Conservation (phyloP, 2,113 vertebrate species). For the Microtus pennsylvanicus region DNA sequence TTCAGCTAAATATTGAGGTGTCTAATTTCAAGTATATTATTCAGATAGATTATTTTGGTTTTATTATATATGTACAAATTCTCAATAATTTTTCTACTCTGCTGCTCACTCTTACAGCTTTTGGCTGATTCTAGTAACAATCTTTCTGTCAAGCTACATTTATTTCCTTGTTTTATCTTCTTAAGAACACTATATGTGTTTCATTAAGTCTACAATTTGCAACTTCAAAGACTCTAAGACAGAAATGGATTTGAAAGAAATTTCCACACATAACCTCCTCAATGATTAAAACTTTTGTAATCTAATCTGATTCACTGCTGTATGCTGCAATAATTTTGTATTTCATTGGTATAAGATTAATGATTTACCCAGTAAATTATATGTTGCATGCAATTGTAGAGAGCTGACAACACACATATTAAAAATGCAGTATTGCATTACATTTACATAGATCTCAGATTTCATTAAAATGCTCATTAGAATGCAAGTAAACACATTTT, state of each 20-base stretch:
- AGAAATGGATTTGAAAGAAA: neutral
- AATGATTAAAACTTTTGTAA: neutral
- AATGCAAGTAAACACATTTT: neutral
- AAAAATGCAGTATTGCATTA: neutral
- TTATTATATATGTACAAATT: neutral
- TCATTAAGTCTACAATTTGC: neutral
- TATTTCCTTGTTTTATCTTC: neutral
- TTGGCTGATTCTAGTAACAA: neutral
- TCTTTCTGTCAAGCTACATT: neutral
- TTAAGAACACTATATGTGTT: neutral
- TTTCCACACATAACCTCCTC: neutral
- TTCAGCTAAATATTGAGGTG: neutral
- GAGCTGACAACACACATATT: neutral
- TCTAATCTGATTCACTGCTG: neutral
- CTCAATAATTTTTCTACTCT: neutral
- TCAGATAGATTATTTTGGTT: neutral
- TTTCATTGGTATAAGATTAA: neutral
- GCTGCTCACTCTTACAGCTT: neutral
- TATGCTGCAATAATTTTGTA: neutral
- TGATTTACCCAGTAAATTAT: neutral
- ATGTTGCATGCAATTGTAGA: neutral
- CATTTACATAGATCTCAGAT: neutral
- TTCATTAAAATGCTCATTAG: neutral
- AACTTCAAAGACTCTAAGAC: neutral
- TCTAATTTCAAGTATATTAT: neutral